A percentile compares a stretch with the other conserved stretches of the same genome.
Evolutionary conservation across 1,140 invertebrate genomes (phyloP).

Genomic region (Drosophila sturtevanti): DNA sequence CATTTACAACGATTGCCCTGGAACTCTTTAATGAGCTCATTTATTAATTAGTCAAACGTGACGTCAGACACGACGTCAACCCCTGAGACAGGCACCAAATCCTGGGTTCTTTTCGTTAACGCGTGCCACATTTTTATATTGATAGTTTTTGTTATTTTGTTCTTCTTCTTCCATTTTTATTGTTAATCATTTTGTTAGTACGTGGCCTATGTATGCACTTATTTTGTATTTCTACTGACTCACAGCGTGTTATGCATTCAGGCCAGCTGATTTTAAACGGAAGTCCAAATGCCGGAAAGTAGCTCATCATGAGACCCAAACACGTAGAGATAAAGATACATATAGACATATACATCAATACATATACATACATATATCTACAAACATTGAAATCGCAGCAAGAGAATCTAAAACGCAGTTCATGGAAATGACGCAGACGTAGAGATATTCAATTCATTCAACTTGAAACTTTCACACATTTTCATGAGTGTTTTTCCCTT

Average conservation of each 20-base stretch:
- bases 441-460: conserved; percentile 3
- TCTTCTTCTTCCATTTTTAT: too few species aligned
- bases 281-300: conserved; percentile 52
- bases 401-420: conserved; percentile 44
- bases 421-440: conserved; percentile 41
- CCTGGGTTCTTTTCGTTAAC: conserved; percentile 35
- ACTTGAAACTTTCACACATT: conserved; percentile 54
- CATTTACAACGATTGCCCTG: conserved; percentile 7
- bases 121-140: conserved; percentile 58
- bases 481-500: conserved; percentile 28
- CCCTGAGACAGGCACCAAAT: conserved; percentile 31
- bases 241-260: conserved; percentile 44
- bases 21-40: conserved; percentile 69
- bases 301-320: conserved; percentile 32
- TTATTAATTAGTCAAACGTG: conserved; percentile 73
- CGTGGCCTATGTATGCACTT: conserved; percentile 51
- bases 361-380: conserved; percentile 11
- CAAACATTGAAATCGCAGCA: too few species aligned
- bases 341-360: conserved; percentile 9
- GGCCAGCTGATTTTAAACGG: conserved; percentile 57
- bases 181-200: conserved; percentile 27
- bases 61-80: conserved; percentile 43
- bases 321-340: conserved; percentile 47
- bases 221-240: conserved; percentile 40
- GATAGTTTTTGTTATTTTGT: background rate